Percentiles rank a stretch among this genome's conserved stretches.
Evolutionary conservation across 2,113 vertebrate species (phyloP).

Genomic region (Tyrannus savana): DNA sequence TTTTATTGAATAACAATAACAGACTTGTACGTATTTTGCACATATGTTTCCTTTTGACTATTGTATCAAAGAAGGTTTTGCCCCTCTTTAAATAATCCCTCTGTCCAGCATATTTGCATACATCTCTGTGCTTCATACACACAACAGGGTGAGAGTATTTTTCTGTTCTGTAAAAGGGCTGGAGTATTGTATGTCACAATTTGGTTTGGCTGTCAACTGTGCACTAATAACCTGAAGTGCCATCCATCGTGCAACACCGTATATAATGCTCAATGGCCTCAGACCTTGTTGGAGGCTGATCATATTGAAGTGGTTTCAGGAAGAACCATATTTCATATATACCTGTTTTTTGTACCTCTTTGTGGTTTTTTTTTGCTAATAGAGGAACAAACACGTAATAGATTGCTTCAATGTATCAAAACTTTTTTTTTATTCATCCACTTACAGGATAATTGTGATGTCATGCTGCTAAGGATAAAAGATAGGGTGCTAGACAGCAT

Average conservation of each 20-base stretch:
- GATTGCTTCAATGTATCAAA: not conserved
- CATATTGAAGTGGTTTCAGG: not conserved
- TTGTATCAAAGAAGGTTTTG: not conserved
- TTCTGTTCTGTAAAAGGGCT: not conserved
- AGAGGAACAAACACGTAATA: not conserved
- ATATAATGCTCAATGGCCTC: not conserved
- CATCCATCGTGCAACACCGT: not conserved
- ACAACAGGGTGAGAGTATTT: not conserved
- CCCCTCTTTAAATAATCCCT: not conserved
- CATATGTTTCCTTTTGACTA: not conserved
- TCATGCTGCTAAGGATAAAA: not conserved
- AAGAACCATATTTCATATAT: not conserved
- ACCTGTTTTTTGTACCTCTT: not conserved
- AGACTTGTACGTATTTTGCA: not conserved
- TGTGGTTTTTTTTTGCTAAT: not conserved
- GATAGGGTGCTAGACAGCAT: not conserved
- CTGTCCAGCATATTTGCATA: accelerated
- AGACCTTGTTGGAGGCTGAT: not conserved
- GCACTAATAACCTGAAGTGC: not conserved
- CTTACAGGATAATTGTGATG: not conserved
- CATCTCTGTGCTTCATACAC: not conserved
- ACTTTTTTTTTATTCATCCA: not conserved
- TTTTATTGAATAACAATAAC: not conserved
- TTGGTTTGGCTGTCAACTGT: not conserved
- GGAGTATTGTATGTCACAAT: not conserved